Percentiles rank a stretch among this genome's conserved stretches.
phyloP scores from a whole-genome alignment of 2,113 vertebrate genomes.

The Coturnix japonica region DNA sequence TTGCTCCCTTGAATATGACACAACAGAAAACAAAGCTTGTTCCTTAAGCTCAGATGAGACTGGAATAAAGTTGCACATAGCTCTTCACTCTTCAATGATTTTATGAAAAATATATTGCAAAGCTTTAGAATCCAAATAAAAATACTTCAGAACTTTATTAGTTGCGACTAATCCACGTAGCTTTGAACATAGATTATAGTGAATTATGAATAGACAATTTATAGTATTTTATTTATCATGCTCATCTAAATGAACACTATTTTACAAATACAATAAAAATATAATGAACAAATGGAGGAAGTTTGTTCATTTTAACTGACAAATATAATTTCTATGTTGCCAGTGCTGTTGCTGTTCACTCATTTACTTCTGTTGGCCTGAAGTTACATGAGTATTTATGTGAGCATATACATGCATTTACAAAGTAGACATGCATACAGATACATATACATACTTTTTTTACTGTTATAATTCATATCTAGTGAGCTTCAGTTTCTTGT shows the following conservation, averaged over 20 bases:
- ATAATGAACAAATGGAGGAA: constrained; percentile 37
- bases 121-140: background rate
- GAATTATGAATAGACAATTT: constrained; percentile 44
- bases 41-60: background rate
- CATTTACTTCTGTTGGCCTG: background rate
- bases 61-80: background rate
- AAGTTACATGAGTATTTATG: background rate
- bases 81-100: background rate
- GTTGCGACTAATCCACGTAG: constrained; percentile 17
- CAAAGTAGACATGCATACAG: background rate
- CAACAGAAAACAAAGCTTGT: background rate
- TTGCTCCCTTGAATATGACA: background rate
- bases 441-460: background rate
- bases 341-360: background rate
- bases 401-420: background rate
- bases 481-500: constrained; percentile 56
- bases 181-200: constrained; percentile 49
- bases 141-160: background rate
- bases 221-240: constrained; percentile 30
- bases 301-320: constrained; percentile 46
- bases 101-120: background rate
- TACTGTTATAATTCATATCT: constrained; percentile 53
- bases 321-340: constrained; percentile 21
- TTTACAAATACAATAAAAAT: constrained; percentile 59
- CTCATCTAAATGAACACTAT: constrained; percentile 54